A percentile compares a stretch with the other conserved stretches of the same genome.
Conservation (phyloP, 2,888 invertebrate genomes). For the Camponotus fellah region DNA sequence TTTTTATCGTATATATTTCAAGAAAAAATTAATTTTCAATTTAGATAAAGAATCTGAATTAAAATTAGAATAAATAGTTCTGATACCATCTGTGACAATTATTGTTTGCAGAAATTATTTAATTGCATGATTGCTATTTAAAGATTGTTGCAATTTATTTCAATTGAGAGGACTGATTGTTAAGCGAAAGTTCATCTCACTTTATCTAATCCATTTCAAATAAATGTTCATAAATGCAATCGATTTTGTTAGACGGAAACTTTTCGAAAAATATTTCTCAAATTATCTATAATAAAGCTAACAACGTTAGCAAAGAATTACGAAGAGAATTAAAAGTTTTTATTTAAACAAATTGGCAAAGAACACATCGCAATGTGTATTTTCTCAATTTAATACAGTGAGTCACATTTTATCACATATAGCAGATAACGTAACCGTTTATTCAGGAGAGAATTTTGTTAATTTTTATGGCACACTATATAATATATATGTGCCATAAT, state of each 20-base stretch:
- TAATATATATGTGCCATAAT: background rate
- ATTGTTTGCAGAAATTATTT: background rate
- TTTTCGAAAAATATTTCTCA: background rate
- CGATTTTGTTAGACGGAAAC: background rate
- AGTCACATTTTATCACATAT: background rate
- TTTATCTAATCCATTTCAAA: conserved; percentile 33
- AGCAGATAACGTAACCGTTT: background rate
- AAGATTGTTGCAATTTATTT: background rate
- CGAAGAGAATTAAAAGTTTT: background rate
- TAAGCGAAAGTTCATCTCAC: conserved; percentile 10
- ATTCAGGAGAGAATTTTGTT: background rate
- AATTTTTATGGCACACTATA: background rate
- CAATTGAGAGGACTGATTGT: background rate
- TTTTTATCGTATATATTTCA: background rate
- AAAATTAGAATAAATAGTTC: background rate
- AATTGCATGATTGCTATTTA: background rate
- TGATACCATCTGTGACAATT: background rate
- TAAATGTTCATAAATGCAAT: conserved; percentile 28
- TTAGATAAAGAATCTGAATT: no score
- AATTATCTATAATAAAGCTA: background rate
- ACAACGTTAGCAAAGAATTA: conserved; percentile 15
- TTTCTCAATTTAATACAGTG: background rate
- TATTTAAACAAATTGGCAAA: background rate
- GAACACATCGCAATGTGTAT: background rate
- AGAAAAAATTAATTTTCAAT: background rate